phyloP scores from a whole-genome alignment of 2,888 invertebrate species.

The Herminia tarsipennalis region DNA sequence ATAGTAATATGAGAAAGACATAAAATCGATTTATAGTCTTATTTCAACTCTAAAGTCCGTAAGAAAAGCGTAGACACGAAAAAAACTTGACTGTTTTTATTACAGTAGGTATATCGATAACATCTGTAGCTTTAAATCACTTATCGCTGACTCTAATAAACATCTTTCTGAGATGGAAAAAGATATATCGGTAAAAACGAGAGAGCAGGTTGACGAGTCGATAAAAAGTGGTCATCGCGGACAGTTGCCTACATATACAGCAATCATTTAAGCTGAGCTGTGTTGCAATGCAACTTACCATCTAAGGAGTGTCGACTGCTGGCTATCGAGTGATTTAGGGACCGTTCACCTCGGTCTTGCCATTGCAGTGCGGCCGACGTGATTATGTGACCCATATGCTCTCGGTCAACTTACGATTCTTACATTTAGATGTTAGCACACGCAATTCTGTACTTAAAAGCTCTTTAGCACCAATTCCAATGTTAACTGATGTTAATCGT shows the following conservation, averaged over 20 bases:
- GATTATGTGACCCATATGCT: slow-evolving; percentile 47
- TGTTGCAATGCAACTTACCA: slow-evolving; percentile 65
- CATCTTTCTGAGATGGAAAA: slow-evolving; percentile 20
- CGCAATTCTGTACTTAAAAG: slow-evolving; percentile 30
- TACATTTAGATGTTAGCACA: slow-evolving; percentile 18
- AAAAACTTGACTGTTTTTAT: slow-evolving; percentile 5
- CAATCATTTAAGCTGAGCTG: slow-evolving; percentile 36
- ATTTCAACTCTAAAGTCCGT: too few species aligned
- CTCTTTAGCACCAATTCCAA: slow-evolving; percentile 8
- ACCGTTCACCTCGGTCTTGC: slow-evolving; percentile 72
- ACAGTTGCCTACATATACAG: slow-evolving; percentile 20
- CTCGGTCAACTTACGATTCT: slow-evolving; percentile 23
- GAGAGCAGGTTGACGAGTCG: slow-evolving; percentile 13
- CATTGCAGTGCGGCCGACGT: slow-evolving; percentile 43
- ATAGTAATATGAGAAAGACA: too few species aligned
- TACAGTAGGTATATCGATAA: slow-evolving; percentile 1
- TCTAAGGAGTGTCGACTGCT: slow-evolving; percentile 62
- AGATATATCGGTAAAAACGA: slow-evolving; percentile 25
- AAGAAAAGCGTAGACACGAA: too few species aligned
- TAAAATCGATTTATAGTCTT: too few species aligned
- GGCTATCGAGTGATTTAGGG: slow-evolving; percentile 61
- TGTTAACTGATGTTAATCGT: slow-evolving; percentile 7
- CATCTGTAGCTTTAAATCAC: slow-evolving; percentile 17
- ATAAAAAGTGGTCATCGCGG: slow-evolving; percentile 38
- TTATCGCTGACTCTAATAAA: slow-evolving; percentile 24